Evolutionary conservation across 2,888 invertebrate species (phyloP), one percentile per base, ranked within the genome.

Genomic region (Laspeyria flexula): DNA sequence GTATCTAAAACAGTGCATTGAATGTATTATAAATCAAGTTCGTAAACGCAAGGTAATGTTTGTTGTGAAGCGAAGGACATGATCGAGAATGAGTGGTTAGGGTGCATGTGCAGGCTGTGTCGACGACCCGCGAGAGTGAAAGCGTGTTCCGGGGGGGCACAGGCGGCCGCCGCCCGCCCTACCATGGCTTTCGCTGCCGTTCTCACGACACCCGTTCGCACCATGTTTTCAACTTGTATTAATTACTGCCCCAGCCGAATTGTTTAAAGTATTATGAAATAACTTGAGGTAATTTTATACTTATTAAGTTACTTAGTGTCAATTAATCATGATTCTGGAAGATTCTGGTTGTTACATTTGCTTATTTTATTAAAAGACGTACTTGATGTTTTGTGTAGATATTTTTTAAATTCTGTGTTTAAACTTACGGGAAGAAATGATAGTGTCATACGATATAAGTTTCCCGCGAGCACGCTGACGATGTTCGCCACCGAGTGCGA

Each of bases 91-190:
- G 65, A 51, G 53, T 59, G 75, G 89, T 88, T 87, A 79, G 88
- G 90, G 88, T 79, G 79, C 71, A 37, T 46, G 69, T 83, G 73
- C 82, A 80, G 81, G 79, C 84, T 83, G 82, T 86, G 91, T 90
- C 91, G 90, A 79, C 87, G 91, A 91, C 90, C 88, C 77, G 85
- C 81, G 89, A 88, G 88, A 90, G 90, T 89, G 90, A 88, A 90
- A 88, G 88, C 87, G 77, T 80, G 85, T 89, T 90, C 90, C 88
- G 89, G 88, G 89, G 87, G 81, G 88, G 85, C 61, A 68, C 73
- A 63, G 75, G 68, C 69, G 74, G 67, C 68, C 68, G 78, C 85
- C 84, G 79, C 86, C 87, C 86, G 81, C 85, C 88, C 86, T 77
- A 79, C 78, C 81, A 75, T 73, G 87, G 86, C 92, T 87, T 92